Evolutionary conservation across 2,888 invertebrate genomes (phyloP).

Genomic region (Hirtodrosophila histrioides): DNA sequence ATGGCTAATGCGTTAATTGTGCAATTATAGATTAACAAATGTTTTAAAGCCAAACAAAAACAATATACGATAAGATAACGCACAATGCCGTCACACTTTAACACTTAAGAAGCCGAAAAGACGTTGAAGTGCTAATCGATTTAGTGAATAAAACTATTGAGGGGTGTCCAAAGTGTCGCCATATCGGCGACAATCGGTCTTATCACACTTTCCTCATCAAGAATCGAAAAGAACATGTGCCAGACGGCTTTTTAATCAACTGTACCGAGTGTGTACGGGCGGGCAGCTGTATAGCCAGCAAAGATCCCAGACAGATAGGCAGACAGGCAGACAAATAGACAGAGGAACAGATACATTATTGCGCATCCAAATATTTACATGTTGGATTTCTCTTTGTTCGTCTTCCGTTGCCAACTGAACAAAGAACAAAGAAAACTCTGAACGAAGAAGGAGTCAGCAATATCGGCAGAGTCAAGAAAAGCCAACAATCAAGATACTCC

Average conservation of each 20-base stretch:
- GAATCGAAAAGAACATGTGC: constrained; percentile 25
- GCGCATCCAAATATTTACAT: constrained; percentile 54
- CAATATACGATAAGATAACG: constrained; percentile 57
- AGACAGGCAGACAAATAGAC: constrained; percentile 1
- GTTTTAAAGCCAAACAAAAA: constrained; percentile 12
- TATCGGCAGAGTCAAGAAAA: constrained; percentile 21
- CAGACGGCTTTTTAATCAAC: constrained; percentile 21
- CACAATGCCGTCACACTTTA: constrained; percentile 5
- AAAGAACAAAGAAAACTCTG: constrained; percentile 49
- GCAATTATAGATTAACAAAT: constrained; percentile 57
- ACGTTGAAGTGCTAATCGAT: constrained; percentile 40
- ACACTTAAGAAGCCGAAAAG: constrained; percentile 9
- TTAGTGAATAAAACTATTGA: constrained; percentile 15
- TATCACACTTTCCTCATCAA: constrained; percentile 28
- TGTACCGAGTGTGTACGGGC: constrained; percentile 43
- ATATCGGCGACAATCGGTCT: constrained; percentile 23
- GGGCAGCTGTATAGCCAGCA: neutral
- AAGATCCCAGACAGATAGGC: constrained; percentile 4
- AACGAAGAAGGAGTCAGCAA: constrained; percentile 7
- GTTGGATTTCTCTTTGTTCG: constrained; percentile 48
- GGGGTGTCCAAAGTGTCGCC: constrained; percentile 1
- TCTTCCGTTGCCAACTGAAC: constrained; percentile 24
- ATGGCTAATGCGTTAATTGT: constrained; percentile 47
- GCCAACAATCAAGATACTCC: constrained; percentile 7
- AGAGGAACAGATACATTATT: constrained; percentile 7